These are phyloP conservation scores for Desmodus rotundus DNA, from an alignment of 2,113 vertebrate genomes.

Conservation along the genomic window DNA sequence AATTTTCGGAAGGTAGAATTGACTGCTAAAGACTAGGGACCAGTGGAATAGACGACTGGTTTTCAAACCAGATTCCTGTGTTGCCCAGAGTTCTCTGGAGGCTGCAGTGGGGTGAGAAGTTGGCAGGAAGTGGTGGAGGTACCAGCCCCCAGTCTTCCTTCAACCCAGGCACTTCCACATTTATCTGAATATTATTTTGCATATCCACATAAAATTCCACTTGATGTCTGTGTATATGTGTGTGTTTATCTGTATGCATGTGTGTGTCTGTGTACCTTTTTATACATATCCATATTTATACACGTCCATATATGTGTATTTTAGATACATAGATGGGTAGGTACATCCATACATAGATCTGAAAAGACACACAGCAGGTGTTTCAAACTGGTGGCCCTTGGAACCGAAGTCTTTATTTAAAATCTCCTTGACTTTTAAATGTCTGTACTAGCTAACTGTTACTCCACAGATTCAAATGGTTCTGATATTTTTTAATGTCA, in stretches of 20 bases:
- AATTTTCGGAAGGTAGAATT: neutral
- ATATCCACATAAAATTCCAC: neutral
- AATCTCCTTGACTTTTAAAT: neutral
- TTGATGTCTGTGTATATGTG: neutral
- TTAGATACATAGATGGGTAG: neutral
- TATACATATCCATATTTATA: neutral
- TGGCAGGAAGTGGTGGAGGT: neutral
- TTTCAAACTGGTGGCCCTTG: neutral
- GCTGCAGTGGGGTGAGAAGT: neutral
- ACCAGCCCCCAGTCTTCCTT: neutral
- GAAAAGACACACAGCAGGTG: neutral
- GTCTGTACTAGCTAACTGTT: neutral
- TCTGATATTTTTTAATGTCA: neutral
- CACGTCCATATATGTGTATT: neutral
- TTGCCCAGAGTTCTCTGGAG: neutral
- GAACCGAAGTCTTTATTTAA: neutral
- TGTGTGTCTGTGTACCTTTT: neutral
- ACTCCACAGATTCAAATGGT: neutral
- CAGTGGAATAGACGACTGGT: neutral
- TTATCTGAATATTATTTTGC: neutral
- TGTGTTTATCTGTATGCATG: neutral
- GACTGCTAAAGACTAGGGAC: neutral
- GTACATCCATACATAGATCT: neutral
- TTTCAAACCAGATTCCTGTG: neutral
- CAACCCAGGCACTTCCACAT: neutral